These are phyloP conservation scores for Willowsia nigromaculata DNA, from an alignment of 2,888 invertebrate species.

Conservation along the genomic window DNA sequence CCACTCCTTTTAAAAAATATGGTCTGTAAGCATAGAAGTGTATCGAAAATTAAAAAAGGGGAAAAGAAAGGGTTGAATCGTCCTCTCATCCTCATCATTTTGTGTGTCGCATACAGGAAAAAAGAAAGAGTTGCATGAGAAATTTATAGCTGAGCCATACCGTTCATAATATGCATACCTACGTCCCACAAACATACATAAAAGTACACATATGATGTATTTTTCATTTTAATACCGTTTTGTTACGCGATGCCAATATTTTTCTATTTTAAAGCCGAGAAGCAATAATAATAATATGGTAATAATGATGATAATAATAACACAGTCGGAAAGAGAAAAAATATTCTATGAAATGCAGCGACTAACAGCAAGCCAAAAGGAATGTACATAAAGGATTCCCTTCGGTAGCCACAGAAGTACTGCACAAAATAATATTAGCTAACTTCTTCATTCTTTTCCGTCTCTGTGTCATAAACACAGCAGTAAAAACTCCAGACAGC, in stretches of 20 bases:
- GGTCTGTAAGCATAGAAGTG: not conserved
- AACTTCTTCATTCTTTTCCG: not conserved
- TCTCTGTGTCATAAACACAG: not conserved
- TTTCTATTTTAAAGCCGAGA: slow-evolving; percentile 50
- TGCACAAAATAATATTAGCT: not conserved
- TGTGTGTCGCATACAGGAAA: not conserved
- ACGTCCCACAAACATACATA: not conserved
- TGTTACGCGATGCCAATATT: slow-evolving; percentile 38
- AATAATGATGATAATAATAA: slow-evolving; percentile 25
- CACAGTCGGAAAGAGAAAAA: slow-evolving; percentile 4
- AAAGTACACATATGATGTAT: not conserved
- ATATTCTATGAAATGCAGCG: slow-evolving; percentile 1
- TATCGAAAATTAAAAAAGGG: not conserved
- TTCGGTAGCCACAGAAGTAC: not conserved
- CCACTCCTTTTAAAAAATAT: slow-evolving; percentile 2
- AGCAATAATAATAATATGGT: slow-evolving; percentile 47
- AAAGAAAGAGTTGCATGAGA: slow-evolving; percentile 5
- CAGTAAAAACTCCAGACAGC: not conserved
- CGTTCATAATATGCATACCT: not conserved
- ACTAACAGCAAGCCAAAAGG: not conserved
- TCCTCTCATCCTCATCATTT: not conserved
- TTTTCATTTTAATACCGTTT: slow-evolving; percentile 6
- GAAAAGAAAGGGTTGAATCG: slow-evolving; percentile 48
- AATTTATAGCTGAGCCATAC: not conserved
- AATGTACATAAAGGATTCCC: not conserved